These are phyloP conservation scores for Hipposideros larvatus DNA, from an alignment of 2,797 vertebrate genomes.

Conservation along the genomic window DNA sequence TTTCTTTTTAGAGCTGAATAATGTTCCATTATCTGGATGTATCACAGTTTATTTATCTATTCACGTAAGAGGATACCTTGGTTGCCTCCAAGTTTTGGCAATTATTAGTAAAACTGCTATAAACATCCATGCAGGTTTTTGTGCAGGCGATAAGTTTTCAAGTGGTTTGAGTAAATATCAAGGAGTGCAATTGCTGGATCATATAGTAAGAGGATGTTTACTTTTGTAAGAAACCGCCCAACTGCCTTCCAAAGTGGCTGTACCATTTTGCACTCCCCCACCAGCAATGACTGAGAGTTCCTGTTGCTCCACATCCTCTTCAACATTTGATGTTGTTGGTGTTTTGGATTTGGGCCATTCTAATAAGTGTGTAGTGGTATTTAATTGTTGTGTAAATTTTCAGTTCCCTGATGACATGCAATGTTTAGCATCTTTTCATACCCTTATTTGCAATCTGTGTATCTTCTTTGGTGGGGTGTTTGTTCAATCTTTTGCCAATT, in stretches of 20 bases:
- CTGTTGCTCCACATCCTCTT: not conserved
- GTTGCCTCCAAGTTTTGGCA: not conserved
- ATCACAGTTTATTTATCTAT: not conserved
- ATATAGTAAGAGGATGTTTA: not conserved
- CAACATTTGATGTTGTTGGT: not conserved
- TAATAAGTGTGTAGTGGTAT: not conserved
- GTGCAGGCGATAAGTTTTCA: not conserved
- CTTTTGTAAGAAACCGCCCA: not conserved
- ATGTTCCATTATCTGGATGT: not conserved
- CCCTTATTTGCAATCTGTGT: not conserved
- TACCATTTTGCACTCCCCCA: not conserved
- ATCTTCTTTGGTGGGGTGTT: constrained; percentile 5
- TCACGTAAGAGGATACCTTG: not conserved
- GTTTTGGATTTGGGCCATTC: not conserved
- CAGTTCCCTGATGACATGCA: not conserved
- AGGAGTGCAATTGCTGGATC: not conserved
- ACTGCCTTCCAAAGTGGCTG: not conserved
- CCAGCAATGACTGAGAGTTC: not conserved
- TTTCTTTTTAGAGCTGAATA: not conserved
- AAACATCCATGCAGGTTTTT: not conserved
- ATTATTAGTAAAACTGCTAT: not conserved
- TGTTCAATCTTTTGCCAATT: not conserved
- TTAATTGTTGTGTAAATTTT: not conserved
- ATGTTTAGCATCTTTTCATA: not conserved
- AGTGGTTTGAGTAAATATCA: not conserved